A percentile compares a stretch with the other conserved stretches of the same genome.
phyloP scores from a whole-genome alignment of 53 echinoderm and acorn worm species.

The Pentamera pediparva region DNA sequence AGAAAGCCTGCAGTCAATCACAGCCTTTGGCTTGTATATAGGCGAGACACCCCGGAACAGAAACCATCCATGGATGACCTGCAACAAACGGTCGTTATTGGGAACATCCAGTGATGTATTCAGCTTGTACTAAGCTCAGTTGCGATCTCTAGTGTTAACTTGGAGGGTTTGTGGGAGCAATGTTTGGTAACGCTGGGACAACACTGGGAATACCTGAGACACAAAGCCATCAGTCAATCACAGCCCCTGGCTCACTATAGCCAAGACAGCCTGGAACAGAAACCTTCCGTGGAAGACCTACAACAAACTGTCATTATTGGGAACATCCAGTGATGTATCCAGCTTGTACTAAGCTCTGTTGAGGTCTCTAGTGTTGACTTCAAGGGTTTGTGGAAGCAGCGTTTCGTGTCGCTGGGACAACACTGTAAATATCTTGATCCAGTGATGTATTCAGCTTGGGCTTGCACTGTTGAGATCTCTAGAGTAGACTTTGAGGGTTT shows the following conservation, averaged over 20 bases:
- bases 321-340: no score
- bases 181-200: conserved; percentile 24
- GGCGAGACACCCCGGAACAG: conserved; percentile 14
- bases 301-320: no score
- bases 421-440: conserved; percentile 28
- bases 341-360: no score
- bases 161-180: conserved; percentile 27
- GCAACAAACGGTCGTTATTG: conserved; percentile 11
- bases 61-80: conserved; percentile 15
- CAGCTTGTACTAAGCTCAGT: no score
- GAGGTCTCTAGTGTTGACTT: no score
- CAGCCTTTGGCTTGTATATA: neutral
- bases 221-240: conserved; percentile 9
- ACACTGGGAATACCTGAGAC: conserved; percentile 26
- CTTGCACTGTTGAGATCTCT: no score
- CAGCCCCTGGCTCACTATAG: neutral
- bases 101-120: no score
- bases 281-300: conserved; percentile 16
- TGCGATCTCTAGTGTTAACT: no score
- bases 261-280: conserved; percentile 17
- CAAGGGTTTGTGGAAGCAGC: conserved; percentile 26
- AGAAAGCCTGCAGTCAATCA: conserved; percentile 9
- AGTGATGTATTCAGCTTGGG: no score
- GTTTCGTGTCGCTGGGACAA: conserved; percentile 23
- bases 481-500: conserved; percentile 31